A percentile compares a stretch with the other conserved stretches of the same genome.
phyloP scores from a whole-genome alignment of 1,140 invertebrate genomes.

The Aricia agestis region DNA sequence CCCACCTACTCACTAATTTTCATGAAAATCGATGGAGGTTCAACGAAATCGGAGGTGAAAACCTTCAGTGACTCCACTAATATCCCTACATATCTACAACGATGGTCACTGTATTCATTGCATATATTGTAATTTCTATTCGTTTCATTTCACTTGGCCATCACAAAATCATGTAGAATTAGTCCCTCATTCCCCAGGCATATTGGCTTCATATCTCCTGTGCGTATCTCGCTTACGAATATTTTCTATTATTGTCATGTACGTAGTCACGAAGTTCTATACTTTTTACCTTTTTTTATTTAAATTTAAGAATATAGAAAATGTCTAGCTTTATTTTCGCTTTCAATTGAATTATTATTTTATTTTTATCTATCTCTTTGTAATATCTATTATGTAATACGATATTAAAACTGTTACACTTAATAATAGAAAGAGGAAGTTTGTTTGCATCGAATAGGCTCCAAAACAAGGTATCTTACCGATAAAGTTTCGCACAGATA shows the following conservation, averaged over 20 bases:
- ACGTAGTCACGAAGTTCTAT: neutral
- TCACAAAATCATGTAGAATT: conserved; percentile 30
- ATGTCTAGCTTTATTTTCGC: neutral
- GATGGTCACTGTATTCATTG: conserved; percentile 22
- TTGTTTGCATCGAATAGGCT: too few relatives aligned
- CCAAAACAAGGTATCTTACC: too few relatives aligned
- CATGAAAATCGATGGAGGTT: too few relatives aligned
- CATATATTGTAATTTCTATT: conserved; percentile 29
- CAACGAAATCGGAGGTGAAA: too few relatives aligned
- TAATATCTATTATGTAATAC: too few relatives aligned
- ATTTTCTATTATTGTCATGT: conserved; percentile 6
- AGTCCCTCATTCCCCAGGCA: conserved; percentile 31
- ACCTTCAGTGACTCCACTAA: too few relatives aligned
- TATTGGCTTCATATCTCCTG: conserved; percentile 15
- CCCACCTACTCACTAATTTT: too few relatives aligned
- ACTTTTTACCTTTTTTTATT: neutral
- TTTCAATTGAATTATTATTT: too few relatives aligned
- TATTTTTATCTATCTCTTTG: too few relatives aligned
- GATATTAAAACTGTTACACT: too few relatives aligned
- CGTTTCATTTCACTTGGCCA: conserved; percentile 22
- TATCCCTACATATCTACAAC: conserved; percentile 5
- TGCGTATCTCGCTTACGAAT: conserved; percentile 15
- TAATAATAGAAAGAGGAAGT: too few relatives aligned
- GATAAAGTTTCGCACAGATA: too few relatives aligned
- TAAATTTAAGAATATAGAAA: neutral